phyloP scores from a whole-genome alignment of 2,113 vertebrate species.

The Lathamus discolor region DNA sequence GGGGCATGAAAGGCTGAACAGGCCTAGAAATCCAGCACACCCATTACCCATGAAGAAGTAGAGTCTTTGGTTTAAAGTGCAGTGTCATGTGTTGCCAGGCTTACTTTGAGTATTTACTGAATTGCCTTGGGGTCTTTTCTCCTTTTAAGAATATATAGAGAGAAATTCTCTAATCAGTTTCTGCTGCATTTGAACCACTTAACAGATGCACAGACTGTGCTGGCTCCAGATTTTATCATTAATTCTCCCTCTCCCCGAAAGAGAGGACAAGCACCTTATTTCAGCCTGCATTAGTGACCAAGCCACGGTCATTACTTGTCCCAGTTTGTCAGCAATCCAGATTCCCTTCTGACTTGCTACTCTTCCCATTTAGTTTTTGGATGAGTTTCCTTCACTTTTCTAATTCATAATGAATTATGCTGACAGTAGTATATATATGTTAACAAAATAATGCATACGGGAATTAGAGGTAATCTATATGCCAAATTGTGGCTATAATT shows the following conservation, averaged over 20 bases:
- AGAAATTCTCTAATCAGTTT: constrained; percentile 38
- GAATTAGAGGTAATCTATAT: constrained; percentile 60
- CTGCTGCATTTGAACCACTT: constrained; percentile 28
- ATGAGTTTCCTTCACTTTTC: constrained; percentile 46
- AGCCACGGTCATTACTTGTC: constrained; percentile 9
- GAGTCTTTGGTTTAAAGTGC: not conserved
- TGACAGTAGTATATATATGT: constrained; percentile 41
- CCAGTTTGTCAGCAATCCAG: constrained; percentile 53
- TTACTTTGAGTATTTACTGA: not conserved
- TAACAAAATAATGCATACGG: constrained; percentile 63
- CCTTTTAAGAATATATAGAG: not conserved
- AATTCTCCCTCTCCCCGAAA: constrained; percentile 29
- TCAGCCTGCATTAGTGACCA: constrained; percentile 48
- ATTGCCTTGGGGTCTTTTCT: not conserved
- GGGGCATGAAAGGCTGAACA: not conserved
- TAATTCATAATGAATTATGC: constrained; percentile 50
- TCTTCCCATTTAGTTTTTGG: constrained; percentile 54
- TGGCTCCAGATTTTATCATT: constrained; percentile 67
- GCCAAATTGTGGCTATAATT: constrained; percentile 60
- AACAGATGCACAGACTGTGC: constrained; percentile 34
- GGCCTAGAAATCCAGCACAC: not conserved
- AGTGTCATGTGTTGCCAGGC: not conserved
- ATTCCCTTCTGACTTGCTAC: not conserved
- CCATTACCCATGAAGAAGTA: not conserved
- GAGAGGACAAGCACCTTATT: constrained; percentile 36